A percentile compares a stretch with the other conserved stretches of the same genome.
phyloP scores from a whole-genome alignment of 1,140 invertebrate species.

The Homarus americanus region DNA sequence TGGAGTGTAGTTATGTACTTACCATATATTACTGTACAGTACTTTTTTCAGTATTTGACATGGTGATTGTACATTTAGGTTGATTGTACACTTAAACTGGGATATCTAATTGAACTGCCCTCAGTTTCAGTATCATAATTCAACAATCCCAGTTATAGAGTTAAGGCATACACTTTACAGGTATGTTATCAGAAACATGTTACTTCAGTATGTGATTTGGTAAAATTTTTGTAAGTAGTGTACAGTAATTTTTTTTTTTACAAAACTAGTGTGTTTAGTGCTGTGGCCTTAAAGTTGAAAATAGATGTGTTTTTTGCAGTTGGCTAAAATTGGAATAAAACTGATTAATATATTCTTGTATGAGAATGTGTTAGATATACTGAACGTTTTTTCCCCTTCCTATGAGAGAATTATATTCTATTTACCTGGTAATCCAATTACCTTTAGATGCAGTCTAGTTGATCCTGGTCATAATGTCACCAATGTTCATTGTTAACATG shows the following conservation, averaged over 20 bases:
- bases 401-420: neutral
- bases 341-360: neutral
- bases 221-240: neutral
- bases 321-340: neutral
- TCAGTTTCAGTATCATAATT: too few relatives aligned
- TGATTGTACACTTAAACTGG: too few relatives aligned
- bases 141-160: too few relatives aligned
- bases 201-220: neutral
- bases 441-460: too few relatives aligned
- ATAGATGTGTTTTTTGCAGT: neutral
- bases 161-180: neutral
- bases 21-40: too few relatives aligned
- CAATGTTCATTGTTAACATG: too few relatives aligned
- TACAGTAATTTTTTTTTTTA: too few relatives aligned
- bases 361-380: neutral
- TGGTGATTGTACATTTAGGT: too few relatives aligned
- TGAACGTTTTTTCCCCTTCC: neutral
- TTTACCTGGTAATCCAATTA: neutral
- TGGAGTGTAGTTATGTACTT: too few relatives aligned
- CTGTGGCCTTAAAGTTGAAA: neutral
- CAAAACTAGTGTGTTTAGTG: neutral
- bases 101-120: too few relatives aligned
- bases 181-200: neutral
- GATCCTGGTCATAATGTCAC: too few relatives aligned
- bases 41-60: too few relatives aligned